Base-by-base conservation (phyloP, 1,140 invertebrate species). In the Diachasmimorpha longicaudata region DNA sequence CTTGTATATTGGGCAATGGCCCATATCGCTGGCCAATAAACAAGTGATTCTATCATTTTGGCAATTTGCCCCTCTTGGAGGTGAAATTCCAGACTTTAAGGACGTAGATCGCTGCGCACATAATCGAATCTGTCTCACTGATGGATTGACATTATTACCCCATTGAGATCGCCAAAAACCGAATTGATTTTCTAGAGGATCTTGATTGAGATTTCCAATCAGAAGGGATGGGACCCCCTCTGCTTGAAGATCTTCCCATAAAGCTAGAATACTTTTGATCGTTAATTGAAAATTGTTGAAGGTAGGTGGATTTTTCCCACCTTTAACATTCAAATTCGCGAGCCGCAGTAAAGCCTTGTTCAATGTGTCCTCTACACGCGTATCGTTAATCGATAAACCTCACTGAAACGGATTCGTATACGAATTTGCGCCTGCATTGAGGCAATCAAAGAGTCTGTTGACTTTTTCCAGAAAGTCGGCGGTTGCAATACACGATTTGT, bases 171-270 rank as follows among this genome's bases (percentile, higher is more conserved):
- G 76, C 10, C 79, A 25, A 23, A 78, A 68, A 1, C 68, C 77
- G 63, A 79, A 79, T 11, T 77, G 72, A 75, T 79, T 81, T 76
- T 81, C 77, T 21, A 81, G 19, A n/a, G n/a, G n/a, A n/a, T n/a
- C n/a, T n/a, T n/a, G n/a, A n/a, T n/a, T n/a, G n/a, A n/a, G n/a
- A n/a, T n/a, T n/a, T n/a, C n/a, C n/a, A n/a, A n/a, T n/a, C n/a
- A n/a, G n/a, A n/a, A n/a, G n/a, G n/a, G n/a, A n/a, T n/a, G n/a
- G n/a, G n/a, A n/a, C n/a, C n/a, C n/a, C n/a, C n/a, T n/a, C n/a
- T n/a, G n/a, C n/a, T n/a, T n/a, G n/a, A n/a, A n/a, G n/a, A n/a
- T n/a, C n/a, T n/a, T n/a, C n/a, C n/a, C n/a, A n/a, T n/a, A n/a
- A n/a, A n/a, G n/a, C n/a, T n/a, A n/a, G n/a, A n/a, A n/a, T n/a